Evolutionary conservation across 2,113 vertebrate species (phyloP).

Genomic region (Recurvirostra avosetta): DNA sequence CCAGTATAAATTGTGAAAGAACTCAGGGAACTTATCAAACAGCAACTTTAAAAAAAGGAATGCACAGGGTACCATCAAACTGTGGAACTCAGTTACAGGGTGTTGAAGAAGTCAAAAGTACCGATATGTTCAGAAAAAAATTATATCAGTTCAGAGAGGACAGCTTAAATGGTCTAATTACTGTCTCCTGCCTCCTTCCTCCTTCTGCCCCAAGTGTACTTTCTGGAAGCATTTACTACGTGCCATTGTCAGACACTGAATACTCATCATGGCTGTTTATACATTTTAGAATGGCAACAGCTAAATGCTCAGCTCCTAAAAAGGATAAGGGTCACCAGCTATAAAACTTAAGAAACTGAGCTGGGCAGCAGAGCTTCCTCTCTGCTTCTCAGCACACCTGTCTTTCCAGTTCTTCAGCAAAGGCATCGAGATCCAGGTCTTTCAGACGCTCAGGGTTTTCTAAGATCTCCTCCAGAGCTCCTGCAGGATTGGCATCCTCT

Average conservation of each 20-base stretch:
- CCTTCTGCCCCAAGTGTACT: not conserved
- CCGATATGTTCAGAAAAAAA: not conserved
- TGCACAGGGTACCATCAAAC: not conserved
- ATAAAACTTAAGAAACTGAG: not conserved
- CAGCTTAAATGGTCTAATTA: not conserved
- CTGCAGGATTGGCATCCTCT: slow-evolving; percentile 97
- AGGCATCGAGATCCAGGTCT: slow-evolving; percentile 95
- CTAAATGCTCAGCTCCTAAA: not conserved
- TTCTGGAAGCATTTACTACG: not conserved
- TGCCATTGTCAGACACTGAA: not conserved
- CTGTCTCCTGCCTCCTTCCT: not conserved
- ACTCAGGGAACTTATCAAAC: not conserved
- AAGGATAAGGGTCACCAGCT: not conserved
- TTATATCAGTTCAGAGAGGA: not conserved
- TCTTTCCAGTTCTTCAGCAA: slow-evolving; percentile 97
- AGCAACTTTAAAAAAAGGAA: not conserved
- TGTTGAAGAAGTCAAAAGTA: not conserved
- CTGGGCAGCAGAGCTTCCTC: not conserved
- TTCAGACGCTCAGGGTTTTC: slow-evolving; percentile 97
- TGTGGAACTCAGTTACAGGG: not conserved
- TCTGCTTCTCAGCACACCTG: slow-evolving; percentile 77
- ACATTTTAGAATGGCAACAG: not conserved
- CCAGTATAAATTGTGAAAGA: not conserved
- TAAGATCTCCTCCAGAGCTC: slow-evolving; percentile 95
- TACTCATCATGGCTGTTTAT: not conserved